These are phyloP conservation scores for Cirrhinus mrigala DNA, from an alignment of 2,797 vertebrate species.

Conservation along the genomic window DNA sequence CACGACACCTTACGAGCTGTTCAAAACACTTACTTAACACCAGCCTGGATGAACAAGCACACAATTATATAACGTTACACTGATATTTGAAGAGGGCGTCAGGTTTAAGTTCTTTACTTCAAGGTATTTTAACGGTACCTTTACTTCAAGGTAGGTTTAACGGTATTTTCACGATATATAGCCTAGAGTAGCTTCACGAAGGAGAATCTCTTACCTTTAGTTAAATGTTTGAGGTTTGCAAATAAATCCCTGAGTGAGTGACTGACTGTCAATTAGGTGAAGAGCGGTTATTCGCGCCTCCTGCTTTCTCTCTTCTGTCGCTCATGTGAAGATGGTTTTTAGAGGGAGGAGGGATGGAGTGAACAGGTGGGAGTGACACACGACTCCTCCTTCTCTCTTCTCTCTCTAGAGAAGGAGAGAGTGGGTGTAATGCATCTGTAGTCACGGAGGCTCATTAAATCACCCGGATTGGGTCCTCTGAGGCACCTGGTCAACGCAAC, in stretches of 20 bases:
- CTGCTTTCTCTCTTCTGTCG: constrained; percentile 28
- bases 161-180: neutral
- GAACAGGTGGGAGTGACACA: constrained; percentile 66
- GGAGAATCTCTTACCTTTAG: constrained; percentile 53
- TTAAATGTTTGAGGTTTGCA: constrained; percentile 36
- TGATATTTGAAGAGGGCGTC: neutral
- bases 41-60: neutral
- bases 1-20: neutral
- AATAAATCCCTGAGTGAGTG: constrained; percentile 10
- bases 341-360: constrained; percentile 18
- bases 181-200: neutral
- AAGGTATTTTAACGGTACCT: neutral
- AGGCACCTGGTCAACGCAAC: neutral
- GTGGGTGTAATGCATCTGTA: neutral
- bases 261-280: neutral
- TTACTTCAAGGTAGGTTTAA: neutral
- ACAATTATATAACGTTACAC: neutral
- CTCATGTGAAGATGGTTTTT: constrained; percentile 23
- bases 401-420: constrained; percentile 51
- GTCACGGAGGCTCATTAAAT: constrained; percentile 24
- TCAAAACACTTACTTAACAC: neutral
- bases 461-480: neutral
- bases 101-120: neutral
- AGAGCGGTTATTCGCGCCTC: neutral
- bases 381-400: constrained; percentile 58